A percentile compares a stretch with the other conserved stretches of the same genome.
Conservation (phyloP, 2,888 invertebrate genomes). For the Willowsia nigromaculata region DNA sequence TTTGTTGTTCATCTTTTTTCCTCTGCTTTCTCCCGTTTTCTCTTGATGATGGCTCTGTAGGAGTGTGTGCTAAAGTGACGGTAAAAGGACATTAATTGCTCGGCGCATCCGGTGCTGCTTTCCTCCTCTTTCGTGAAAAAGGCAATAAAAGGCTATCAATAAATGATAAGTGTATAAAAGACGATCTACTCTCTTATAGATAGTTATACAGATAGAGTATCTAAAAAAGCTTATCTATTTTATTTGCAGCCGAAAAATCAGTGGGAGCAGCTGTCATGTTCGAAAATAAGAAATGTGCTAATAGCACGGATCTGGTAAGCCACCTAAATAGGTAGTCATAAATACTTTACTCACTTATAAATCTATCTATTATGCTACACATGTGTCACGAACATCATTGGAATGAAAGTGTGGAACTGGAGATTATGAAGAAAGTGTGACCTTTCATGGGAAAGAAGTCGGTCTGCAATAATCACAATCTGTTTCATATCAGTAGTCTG, state of each 20-base stretch:
- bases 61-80: background rate
- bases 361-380: too few species aligned
- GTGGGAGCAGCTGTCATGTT: constrained; percentile 54
- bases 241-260: background rate
- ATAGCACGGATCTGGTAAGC: constrained; percentile 74
- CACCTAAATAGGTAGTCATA: background rate
- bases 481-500: background rate
- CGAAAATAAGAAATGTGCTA: constrained; percentile 70
- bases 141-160: background rate
- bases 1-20: background rate
- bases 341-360: too few species aligned
- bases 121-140: background rate
- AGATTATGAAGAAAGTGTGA: too few species aligned
- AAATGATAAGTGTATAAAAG: background rate
- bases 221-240: constrained; percentile 9
- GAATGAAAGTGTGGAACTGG: too few species aligned
- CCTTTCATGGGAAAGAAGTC: too few species aligned
- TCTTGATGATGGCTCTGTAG: background rate
- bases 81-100: constrained; percentile 32
- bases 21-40: background rate
- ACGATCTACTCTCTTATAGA: background rate
- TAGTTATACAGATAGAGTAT: too few species aligned
- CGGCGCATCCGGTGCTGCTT: background rate
- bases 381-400: too few species aligned
- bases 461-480: background rate